Percentiles rank a stretch among this genome's conserved stretches.
These are phyloP conservation scores for Eclectus roratus DNA, from an alignment of 2,113 vertebrate species.

Conservation along the genomic window DNA sequence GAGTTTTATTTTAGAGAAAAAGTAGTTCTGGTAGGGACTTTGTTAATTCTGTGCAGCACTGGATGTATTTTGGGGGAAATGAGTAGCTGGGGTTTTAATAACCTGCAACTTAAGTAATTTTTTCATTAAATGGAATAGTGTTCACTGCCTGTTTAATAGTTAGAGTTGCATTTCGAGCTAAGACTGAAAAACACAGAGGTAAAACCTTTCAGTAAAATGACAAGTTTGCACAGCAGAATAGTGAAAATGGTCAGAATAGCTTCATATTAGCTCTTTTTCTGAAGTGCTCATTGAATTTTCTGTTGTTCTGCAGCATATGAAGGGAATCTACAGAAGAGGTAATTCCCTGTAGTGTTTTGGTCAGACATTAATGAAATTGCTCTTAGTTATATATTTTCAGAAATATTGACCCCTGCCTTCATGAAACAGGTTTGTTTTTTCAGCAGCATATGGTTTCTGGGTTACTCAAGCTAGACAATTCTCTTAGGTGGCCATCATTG, in stretches of 20 bases:
- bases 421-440: slow-evolving; percentile 56
- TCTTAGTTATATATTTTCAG: slow-evolving; percentile 76
- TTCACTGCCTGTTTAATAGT: not conserved
- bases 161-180: not conserved
- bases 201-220: not conserved
- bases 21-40: not conserved
- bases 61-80: not conserved
- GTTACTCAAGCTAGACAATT: not conserved
- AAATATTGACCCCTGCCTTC: slow-evolving; percentile 73
- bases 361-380: slow-evolving; percentile 82
- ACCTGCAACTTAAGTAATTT: not conserved
- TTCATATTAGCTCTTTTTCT: not conserved
- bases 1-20: slow-evolving; percentile 5
- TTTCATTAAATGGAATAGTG: not conserved
- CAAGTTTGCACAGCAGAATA: not conserved
- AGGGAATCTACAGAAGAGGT: slow-evolving; percentile 54
- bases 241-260: not conserved
- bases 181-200: not conserved
- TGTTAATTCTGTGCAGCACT: not conserved
- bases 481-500: not conserved
- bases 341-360: slow-evolving; percentile 78
- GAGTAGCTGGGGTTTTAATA: not conserved
- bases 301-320: not conserved
- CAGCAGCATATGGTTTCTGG: not conserved
- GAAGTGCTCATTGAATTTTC: not conserved